A percentile compares a stretch with the other conserved stretches of the same genome.
Evolutionary conservation across 2,888 invertebrate genomes (phyloP).

Genomic region (Agrochola lychnidis): DNA sequence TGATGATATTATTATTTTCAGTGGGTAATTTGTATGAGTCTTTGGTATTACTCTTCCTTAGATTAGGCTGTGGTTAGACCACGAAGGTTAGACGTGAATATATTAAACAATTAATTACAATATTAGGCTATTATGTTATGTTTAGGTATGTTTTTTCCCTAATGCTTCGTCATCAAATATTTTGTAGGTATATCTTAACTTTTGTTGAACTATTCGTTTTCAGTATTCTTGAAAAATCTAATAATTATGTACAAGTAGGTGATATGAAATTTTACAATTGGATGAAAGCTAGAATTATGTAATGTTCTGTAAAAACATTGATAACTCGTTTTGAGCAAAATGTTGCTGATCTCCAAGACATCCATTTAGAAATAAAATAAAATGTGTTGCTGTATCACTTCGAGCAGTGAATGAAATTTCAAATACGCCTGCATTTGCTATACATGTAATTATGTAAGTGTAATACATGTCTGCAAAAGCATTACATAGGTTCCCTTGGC

Average conservation of each 20-base stretch:
- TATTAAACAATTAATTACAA: neutral
- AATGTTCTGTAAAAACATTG: neutral
- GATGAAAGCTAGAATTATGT: neutral
- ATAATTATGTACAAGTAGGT: neutral
- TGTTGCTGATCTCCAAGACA: neutral
- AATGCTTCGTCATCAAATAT: neutral
- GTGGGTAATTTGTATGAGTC: slow-evolving; percentile 28
- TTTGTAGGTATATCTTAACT: neutral
- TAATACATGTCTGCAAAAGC: slow-evolving; percentile 6
- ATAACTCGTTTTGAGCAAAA: neutral
- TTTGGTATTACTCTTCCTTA: slow-evolving; percentile 1
- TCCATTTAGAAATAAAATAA: neutral
- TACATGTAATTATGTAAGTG: neutral
- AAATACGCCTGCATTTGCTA: neutral
- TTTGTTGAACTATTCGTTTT: neutral
- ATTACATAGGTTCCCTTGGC: slow-evolving; percentile 32
- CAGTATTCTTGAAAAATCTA: neutral
- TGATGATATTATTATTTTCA: slow-evolving; percentile 25
- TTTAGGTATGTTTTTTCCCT: neutral
- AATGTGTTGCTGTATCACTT: neutral
- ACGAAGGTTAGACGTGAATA: neutral
- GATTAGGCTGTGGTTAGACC: slow-evolving; percentile 12
- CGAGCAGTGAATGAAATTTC: neutral
- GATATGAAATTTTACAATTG: neutral
- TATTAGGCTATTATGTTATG: neutral